phyloP scores from a whole-genome alignment of 1,140 invertebrate genomes.

The Drosophila kikkawai region DNA sequence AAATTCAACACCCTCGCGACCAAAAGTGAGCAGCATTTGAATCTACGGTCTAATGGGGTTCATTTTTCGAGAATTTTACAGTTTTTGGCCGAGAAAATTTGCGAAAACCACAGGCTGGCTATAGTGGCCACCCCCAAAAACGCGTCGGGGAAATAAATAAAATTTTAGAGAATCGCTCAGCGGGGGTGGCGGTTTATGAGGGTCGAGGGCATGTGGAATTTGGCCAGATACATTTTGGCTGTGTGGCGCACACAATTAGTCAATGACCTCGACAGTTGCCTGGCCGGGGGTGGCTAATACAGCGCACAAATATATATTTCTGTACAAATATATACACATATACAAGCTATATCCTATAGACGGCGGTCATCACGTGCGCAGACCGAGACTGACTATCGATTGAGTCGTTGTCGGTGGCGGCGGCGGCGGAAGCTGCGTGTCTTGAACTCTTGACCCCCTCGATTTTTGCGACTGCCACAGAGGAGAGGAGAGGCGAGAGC shows the following conservation, averaged over 20 bases:
- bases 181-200: conserved; percentile 42
- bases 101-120: conserved; percentile 56
- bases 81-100: conserved; percentile 56
- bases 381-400: conserved; percentile 79
- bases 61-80: conserved; percentile 53
- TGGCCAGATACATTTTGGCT: conserved; percentile 54
- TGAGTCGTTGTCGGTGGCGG: conserved; percentile 51
- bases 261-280: conserved; percentile 74
- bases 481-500: conserved; percentile 1
- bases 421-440: conserved; percentile 77
- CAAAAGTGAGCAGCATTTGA: conserved; percentile 58
- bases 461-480: conserved; percentile 5
- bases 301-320: conserved; percentile 15
- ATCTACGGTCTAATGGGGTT: conserved; percentile 21
- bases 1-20: conserved; percentile 47
- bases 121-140: conserved; percentile 26
- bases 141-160: conserved; percentile 25
- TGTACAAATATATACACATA: not conserved
- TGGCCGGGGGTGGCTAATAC: conserved; percentile 41
- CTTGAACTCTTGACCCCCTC: conserved; percentile 80
- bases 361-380: conserved; percentile 73
- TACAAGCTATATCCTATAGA: conserved; percentile 30
- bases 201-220: conserved; percentile 1
- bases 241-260: conserved; percentile 74
- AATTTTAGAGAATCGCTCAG: conserved; percentile 58